Evolutionary conservation across 2,888 invertebrate genomes (phyloP).

Genomic region (Eilema depressum): DNA sequence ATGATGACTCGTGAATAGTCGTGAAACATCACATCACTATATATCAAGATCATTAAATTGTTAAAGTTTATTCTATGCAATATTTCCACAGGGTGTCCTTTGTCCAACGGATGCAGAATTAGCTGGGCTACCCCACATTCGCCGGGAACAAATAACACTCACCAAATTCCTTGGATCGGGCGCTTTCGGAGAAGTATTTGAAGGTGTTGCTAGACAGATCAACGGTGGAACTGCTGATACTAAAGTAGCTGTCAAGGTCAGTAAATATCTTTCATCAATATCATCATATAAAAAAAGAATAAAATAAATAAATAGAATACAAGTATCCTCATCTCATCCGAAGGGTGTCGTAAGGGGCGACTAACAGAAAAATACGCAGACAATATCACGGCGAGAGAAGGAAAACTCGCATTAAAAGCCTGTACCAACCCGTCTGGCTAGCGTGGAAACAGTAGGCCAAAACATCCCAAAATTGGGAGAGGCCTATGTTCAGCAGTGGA

Average conservation of each 20-base stretch:
- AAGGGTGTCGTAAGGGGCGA: too few species aligned
- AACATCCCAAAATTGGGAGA: too few species aligned
- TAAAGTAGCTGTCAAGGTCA: slow-evolving; percentile 96
- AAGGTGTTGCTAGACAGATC: slow-evolving; percentile 93
- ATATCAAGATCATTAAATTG: neutral
- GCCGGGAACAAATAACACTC: slow-evolving; percentile 94
- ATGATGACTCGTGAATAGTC: too few species aligned
- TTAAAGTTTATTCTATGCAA: neutral
- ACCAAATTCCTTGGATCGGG: slow-evolving; percentile 97
- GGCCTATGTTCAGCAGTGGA: too few species aligned
- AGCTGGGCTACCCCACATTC: slow-evolving; percentile 94
- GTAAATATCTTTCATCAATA: neutral
- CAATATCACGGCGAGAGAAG: too few species aligned
- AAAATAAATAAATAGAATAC: too few species aligned
- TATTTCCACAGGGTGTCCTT: slow-evolving; percentile 68
- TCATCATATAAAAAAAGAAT: too few species aligned
- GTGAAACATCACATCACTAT: neutral
- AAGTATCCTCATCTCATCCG: too few species aligned
- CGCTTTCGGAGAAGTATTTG: slow-evolving; percentile 98
- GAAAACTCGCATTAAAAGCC: too few species aligned
- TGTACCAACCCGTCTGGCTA: too few species aligned
- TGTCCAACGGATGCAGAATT: slow-evolving; percentile 92
- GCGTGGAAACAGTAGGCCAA: too few species aligned
- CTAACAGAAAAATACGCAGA: too few species aligned
- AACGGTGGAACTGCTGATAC: slow-evolving; percentile 87